Conservation (phyloP, 2,797 vertebrate species). For the Tadarida brasiliensis region DNA sequence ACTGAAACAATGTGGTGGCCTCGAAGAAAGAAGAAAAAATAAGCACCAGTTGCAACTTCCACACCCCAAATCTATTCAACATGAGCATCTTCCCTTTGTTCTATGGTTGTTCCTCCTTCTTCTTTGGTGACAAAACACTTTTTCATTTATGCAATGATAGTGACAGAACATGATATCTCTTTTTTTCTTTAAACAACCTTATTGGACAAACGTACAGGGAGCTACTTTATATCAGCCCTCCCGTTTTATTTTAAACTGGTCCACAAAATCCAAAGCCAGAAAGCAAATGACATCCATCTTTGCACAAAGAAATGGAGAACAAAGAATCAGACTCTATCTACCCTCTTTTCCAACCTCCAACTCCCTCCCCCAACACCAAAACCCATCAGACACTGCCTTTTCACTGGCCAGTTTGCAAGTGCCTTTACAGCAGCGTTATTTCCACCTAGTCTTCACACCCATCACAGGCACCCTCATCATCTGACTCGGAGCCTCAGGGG, state of each 20-base stretch:
- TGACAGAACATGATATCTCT: background rate
- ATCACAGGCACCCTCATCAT: background rate
- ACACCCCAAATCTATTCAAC: background rate
- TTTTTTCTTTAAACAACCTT: background rate
- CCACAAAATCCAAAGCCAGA: background rate
- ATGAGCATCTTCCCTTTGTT: background rate
- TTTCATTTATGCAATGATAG: background rate
- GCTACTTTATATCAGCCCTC: background rate
- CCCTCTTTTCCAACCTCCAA: background rate
- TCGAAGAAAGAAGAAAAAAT: background rate
- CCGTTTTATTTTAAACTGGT: background rate
- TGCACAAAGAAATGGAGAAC: slow-evolving; percentile 6
- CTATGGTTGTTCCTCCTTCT: background rate
- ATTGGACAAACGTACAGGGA: background rate
- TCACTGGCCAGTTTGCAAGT: background rate
- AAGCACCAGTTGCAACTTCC: background rate
- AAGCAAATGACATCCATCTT: background rate
- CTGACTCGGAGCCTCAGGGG: background rate
- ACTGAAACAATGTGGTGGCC: background rate
- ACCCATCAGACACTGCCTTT: background rate
- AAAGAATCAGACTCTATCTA: background rate
- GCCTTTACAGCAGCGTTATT: background rate
- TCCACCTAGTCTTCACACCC: background rate
- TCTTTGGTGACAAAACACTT: background rate
- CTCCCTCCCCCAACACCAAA: background rate